Conservation (phyloP, 1,140 invertebrate species). For the Ceratosolen solmsi region DNA sequence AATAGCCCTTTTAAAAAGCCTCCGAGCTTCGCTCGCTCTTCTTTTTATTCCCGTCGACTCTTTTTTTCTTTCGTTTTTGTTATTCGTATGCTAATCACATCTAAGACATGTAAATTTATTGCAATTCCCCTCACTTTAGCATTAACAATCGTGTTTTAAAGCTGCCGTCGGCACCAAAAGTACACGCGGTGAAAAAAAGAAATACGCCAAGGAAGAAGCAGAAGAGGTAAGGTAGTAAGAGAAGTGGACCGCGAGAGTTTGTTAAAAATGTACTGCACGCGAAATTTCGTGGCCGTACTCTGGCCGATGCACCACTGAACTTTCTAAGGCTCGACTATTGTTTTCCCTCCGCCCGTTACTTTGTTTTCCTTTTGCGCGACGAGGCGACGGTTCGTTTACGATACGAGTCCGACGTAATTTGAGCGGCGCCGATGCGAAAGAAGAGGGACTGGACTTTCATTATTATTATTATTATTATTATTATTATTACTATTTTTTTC, state of each 20-base stretch:
- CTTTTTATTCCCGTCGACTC: conserved; percentile 5
- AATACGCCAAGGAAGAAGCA: too few relatives aligned
- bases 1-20: conserved; percentile 32
- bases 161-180: conserved; percentile 20
- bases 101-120: conserved; percentile 48
- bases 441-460: neutral
- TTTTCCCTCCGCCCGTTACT: neutral
- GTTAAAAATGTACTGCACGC: conserved; percentile 8
- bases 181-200: too few relatives aligned
- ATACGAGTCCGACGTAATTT: too few relatives aligned
- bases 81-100: conserved; percentile 50
- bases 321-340: neutral
- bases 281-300: conserved; percentile 2
- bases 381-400: too few relatives aligned
- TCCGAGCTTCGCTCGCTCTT: conserved; percentile 25
- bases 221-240: too few relatives aligned
- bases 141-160: conserved; percentile 41
- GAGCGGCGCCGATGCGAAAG: too few relatives aligned
- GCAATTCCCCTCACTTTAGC: conserved; percentile 14
- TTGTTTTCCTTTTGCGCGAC: neutral
- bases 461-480: too few relatives aligned
- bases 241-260: too few relatives aligned
- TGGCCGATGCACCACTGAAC: too few relatives aligned
- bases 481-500: too few relatives aligned
- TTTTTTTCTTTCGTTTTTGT: too few relatives aligned